Base-by-base conservation (phyloP, 2,113 vertebrate species). In the Dryoscopus gambensis region DNA sequence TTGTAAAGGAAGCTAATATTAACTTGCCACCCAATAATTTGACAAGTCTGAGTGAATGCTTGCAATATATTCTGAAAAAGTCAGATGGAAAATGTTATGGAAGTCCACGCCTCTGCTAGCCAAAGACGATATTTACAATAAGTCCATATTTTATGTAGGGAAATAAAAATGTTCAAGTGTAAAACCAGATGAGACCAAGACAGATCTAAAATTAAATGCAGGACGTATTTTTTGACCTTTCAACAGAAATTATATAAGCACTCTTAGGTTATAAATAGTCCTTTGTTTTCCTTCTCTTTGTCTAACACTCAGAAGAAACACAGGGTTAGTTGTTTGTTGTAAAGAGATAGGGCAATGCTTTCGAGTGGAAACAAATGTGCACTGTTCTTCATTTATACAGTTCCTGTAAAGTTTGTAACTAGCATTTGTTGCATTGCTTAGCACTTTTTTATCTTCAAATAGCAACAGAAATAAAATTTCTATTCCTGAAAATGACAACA, bases 221-320 rank as follows among this genome's bases (percentile, higher is more conserved):
- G 57, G 62, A 95, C 73, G 44, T 42, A 78, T 78, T 83, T 96
- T 89, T 92, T 84, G 94, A 91, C 77, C 91, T 89, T 90, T 93
- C 67, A 84, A 42, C 84, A 93, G 81, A 93, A 97, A 88, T 96
- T 97, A 95, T 84, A 68, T 95, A 94, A 97, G 82, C 42, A 65
- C 57, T 76, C 68, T 70, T 55, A 84, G 70, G 55, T 94, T 95
- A 91, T 95, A 86, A 95, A 96, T 90, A 94, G 70, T 85, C 94
- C 30, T 95, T 94, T 95, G 75, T 95, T 96, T 96, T 94, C 64
- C 87, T 91, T 87, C 84, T 96, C 64, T 92, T 94, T 95, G 69
- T 92, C 82, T 87, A 94, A 57, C 87, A 25, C 62, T 93, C 33
- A 21, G 84, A 83, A 90, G 86, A 97, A 97, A 97, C 91, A 96